phyloP scores from a whole-genome alignment of 1,140 invertebrate genomes.

The Zophobas morio region DNA sequence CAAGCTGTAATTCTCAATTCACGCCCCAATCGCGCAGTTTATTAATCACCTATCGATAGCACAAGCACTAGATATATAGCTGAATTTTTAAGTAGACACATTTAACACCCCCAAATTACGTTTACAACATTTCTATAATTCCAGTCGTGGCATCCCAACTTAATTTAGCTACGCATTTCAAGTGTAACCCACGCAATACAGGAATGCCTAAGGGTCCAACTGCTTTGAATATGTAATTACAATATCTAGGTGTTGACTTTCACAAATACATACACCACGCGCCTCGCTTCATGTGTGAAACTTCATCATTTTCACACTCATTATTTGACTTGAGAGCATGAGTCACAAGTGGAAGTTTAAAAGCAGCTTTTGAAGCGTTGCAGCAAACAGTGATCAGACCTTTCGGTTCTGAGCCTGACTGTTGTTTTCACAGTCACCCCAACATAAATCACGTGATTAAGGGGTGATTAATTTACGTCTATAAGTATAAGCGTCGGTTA shows the following conservation, averaged over 20 bases:
- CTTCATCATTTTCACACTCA: too few species aligned
- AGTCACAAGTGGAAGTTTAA: not conserved
- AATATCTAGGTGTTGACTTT: not conserved
- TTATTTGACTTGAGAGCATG: not conserved
- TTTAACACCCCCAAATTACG: too few species aligned
- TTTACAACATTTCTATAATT: not conserved
- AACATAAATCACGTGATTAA: conserved; percentile 38
- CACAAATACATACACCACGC: not conserved
- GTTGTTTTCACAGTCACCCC: conserved; percentile 30
- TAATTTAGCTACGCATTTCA: not conserved
- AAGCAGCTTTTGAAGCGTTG: not conserved
- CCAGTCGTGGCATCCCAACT: not conserved
- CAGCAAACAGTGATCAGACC: conserved; percentile 23
- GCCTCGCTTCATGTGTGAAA: too few species aligned
- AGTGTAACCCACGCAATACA: not conserved
- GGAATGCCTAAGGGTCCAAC: not conserved
- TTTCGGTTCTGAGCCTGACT: conserved; percentile 24
- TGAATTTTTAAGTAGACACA: too few species aligned
- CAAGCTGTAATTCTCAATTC: too few species aligned
- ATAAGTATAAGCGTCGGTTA: conserved; percentile 38
- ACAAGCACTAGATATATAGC: too few species aligned
- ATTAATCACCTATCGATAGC: too few species aligned
- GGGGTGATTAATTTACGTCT: conserved; percentile 35
- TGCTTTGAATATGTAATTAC: not conserved
- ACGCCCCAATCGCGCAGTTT: too few species aligned